Conservation (phyloP, 2,888 invertebrate genomes). For the Pyrrhosoma nymphula region DNA sequence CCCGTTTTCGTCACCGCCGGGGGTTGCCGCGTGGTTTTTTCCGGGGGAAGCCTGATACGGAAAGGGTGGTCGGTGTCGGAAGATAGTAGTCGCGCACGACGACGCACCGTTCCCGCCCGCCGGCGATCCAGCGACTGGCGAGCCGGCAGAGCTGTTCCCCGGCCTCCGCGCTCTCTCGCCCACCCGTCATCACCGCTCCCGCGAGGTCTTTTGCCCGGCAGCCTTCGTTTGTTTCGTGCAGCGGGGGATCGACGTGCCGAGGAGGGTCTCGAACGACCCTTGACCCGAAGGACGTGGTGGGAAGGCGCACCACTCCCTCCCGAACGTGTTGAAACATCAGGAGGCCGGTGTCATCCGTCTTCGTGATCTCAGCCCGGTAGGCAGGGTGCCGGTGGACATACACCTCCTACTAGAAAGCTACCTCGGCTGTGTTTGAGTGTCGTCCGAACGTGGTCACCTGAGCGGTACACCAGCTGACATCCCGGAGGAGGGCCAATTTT, state of each 20-base stretch:
- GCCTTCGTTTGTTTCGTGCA: neutral
- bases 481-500: neutral
- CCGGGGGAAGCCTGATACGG: constrained; percentile 76
- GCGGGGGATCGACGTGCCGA: neutral
- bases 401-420: constrained; percentile 2
- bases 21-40: constrained; percentile 70
- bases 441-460: neutral
- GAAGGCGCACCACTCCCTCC: neutral
- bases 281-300: neutral
- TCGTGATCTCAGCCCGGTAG: constrained; percentile 41
- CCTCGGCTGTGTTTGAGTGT: constrained; percentile 44
- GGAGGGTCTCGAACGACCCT: neutral
- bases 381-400: neutral
- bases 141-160: constrained; percentile 30
- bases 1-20: constrained; percentile 70
- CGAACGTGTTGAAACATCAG: neutral
- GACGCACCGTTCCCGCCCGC: constrained; percentile 73
- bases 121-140: constrained; percentile 79
- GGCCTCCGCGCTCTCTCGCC: neutral
- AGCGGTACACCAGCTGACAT: neutral
- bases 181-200: too few relatives aligned
- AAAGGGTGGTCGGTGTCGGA: constrained; percentile 76
- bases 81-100: neutral
- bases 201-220: neutral
- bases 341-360: neutral